Evolutionary conservation across 2,797 vertebrate species (phyloP).

Genomic region (Crenichthys baileyi): DNA sequence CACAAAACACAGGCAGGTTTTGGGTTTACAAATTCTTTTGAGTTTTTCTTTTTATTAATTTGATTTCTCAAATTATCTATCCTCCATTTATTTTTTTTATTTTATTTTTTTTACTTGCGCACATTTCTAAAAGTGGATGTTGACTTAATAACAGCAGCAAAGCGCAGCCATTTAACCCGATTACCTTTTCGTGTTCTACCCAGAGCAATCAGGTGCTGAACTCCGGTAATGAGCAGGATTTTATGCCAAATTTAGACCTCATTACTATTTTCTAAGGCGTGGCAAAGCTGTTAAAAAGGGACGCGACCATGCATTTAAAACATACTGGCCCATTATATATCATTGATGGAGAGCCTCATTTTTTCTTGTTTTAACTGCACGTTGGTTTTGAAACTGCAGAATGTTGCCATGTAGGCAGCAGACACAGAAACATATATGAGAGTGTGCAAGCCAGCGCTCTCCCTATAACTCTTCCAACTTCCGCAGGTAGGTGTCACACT

Average conservation of each 20-base stretch:
- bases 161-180: slow-evolving; percentile 88
- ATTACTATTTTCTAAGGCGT: slow-evolving; percentile 89
- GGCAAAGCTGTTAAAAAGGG: slow-evolving; percentile 81
- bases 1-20: slow-evolving; percentile 22
- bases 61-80: slow-evolving; percentile 10
- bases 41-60: neutral
- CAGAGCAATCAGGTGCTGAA: slow-evolving; percentile 95
- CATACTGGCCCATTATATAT: slow-evolving; percentile 77
- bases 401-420: slow-evolving; percentile 46
- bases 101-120: slow-evolving; percentile 2
- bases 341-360: slow-evolving; percentile 75
- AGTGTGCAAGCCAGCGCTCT: slow-evolving; percentile 43
- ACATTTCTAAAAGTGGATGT: slow-evolving; percentile 67
- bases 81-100: neutral
- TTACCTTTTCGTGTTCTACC: slow-evolving; percentile 93
- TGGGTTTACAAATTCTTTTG: slow-evolving; percentile 9
- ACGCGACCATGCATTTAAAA: slow-evolving; percentile 77
- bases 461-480: slow-evolving; percentile 85
- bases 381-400: slow-evolving; percentile 70
- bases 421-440: slow-evolving; percentile 4
- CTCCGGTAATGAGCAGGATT: slow-evolving; percentile 98
- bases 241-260: slow-evolving; percentile 98
- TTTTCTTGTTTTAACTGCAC: slow-evolving; percentile 59
- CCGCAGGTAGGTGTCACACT: slow-evolving; percentile 99
- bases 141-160: slow-evolving; percentile 77